These are phyloP conservation scores for Uropetala carovei DNA, from an alignment of 2,888 invertebrate species.

Conservation along the genomic window DNA sequence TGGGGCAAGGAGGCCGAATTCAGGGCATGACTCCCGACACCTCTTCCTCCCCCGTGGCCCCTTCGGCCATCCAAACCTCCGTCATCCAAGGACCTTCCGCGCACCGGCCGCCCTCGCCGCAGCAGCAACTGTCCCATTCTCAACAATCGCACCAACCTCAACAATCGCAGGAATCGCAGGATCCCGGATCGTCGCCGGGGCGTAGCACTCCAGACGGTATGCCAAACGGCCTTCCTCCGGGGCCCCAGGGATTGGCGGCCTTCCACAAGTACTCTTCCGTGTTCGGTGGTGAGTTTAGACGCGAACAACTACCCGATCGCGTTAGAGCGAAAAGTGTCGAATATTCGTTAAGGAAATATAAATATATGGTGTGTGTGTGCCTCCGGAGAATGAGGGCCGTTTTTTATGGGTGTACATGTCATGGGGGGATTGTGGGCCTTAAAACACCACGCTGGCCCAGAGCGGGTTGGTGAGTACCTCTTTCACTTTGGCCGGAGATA, in stretches of 20 bases:
- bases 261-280: conserved; percentile 54
- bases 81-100: conserved; percentile 65
- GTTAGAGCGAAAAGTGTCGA: no score
- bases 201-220: conserved; percentile 38
- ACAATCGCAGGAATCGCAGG: neutral
- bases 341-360: no score
- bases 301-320: no score
- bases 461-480: no score
- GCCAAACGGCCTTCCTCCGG: conserved; percentile 27
- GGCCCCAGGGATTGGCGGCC: conserved; percentile 33
- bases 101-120: conserved; percentile 10
- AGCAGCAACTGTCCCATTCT: neutral
- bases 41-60: conserved; percentile 37
- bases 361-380: no score
- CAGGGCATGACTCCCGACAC: conserved; percentile 40
- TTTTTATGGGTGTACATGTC: no score
- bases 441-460: no score
- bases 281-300: conserved; percentile 13
- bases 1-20: conserved; percentile 36
- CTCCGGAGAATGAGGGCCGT: no score
- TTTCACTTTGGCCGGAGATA: no score
- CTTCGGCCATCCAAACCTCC: conserved; percentile 65
- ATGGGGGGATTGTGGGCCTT: no score
- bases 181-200: neutral
- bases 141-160: neutral